Conservation (phyloP, 2,113 vertebrate species). For the Lycocorax pyrrhopterus region DNA sequence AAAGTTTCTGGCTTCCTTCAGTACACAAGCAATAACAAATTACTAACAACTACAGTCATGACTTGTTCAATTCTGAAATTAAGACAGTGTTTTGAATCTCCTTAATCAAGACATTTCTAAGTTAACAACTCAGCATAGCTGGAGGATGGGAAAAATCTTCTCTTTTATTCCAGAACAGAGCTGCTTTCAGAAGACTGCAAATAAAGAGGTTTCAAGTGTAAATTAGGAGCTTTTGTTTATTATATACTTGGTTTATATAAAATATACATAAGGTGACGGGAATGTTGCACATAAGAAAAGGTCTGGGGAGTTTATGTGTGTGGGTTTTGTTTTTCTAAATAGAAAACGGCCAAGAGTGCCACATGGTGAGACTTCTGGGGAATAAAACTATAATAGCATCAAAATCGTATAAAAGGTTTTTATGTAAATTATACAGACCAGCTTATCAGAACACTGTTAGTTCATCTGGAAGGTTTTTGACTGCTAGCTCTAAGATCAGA, state of each 20-base stretch:
- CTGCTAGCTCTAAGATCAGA: constrained; percentile 55
- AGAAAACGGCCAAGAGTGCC: constrained; percentile 14
- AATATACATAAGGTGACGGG: constrained; percentile 12
- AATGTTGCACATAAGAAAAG: constrained; percentile 37
- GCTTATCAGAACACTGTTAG: constrained; percentile 67
- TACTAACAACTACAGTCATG: not conserved
- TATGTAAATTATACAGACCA: constrained; percentile 65
- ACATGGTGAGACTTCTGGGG: constrained; percentile 58
- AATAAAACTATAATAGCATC: constrained; percentile 59
- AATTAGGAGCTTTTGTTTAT: constrained; percentile 52
- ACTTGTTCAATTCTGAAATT: not conserved
- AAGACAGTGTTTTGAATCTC: not conserved
- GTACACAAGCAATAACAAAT: not conserved
- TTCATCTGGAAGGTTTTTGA: constrained; percentile 67
- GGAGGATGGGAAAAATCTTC: not conserved
- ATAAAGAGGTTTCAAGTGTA: constrained; percentile 57
- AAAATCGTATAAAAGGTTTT: constrained; percentile 56
- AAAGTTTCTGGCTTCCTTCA: not conserved
- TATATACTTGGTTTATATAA: constrained; percentile 33
- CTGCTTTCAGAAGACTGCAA: constrained; percentile 30
- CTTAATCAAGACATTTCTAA: not conserved
- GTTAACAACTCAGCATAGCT: not conserved
- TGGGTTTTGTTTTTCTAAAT: not conserved
- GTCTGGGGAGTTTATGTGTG: not conserved
- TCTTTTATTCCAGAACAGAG: constrained; percentile 37